Evolutionary conservation across 1,140 invertebrate genomes (phyloP), one percentile per base, ranked within the genome.

Genomic region (Heliconius hermathena): DNA sequence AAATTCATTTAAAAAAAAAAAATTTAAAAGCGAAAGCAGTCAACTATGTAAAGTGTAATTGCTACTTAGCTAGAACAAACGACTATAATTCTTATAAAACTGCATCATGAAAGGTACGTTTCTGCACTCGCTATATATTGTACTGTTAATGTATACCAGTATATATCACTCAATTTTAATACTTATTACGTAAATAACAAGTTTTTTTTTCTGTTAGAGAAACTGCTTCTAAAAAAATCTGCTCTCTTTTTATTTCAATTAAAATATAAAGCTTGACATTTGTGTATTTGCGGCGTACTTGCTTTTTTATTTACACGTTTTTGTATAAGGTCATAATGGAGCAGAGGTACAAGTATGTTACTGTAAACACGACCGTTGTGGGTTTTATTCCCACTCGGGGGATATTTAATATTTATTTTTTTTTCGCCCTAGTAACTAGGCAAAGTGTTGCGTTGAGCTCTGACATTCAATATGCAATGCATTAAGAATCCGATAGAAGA

Each of bases 21-120:
- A 41, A 66, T 76, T 76, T 49, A 80, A 76, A 76, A 80, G 57
- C 60, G 60, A 73, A 49, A 72, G 52, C 71, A n/a, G 49, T 80
- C 70, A 73, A 80, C 78, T 60, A 49, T 46, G 22, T 75, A 79
- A 79, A 79, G 57, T 76, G 38, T 80, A 76, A 71, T 76, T 80
- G 76, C 70, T 57, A 57, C 54, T 57, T 57, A 57, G 54, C n/a
- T 9, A 11, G 54, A 22, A 57, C 54, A 57, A 57, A 57, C 3
- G n/a, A 22, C n/a, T 57, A 22, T 57, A 57, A 57, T 57, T n/a
- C 8, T 9, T 57, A 22, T 22, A 57, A 57, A 57, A 57, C 54
- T 22, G n/a, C 54, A 57, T 57, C 54, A 22, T 57, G 9, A 57
- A 57, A 11, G 54, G 3, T 3, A 57, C 54, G 22, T 22, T 57